Base-by-base conservation (phyloP, 1,140 invertebrate species). In the Hylyphantes graminicola region DNA sequence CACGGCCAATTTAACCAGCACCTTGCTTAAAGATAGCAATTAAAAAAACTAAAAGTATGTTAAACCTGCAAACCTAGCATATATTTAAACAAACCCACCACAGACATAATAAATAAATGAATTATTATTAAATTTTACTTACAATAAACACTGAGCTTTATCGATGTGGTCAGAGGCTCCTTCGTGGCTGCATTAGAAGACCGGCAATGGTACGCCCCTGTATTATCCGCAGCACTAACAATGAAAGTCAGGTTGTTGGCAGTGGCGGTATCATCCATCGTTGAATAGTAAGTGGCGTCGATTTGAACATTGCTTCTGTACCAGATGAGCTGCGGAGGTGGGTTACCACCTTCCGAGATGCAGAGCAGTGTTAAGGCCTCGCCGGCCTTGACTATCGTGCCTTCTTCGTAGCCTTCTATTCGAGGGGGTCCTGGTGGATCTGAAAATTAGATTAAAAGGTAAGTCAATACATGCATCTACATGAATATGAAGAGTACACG, bases 291-390 rank as follows among this genome's bases (percentile, higher is more conserved):
- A 48, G 96, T 96, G n/a, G 75, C 75, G 87, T 87, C 67, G 85
- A 84, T 68, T 87, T 88, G 67, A 86, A 79, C 81, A 81, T 90
- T 91, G 53, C 65, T 57, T 19, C 86, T 76, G 61, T 84, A 81
- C 87, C 87, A 88, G 21, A 87, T 70, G 12, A 88, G 53, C 15
- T 74, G 65, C 9, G 87, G 87, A 0, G 65, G 91, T 35, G 98
- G 98, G 91, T 99, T 98, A 55, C 98, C 98, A 50, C 97, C 96
- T 57, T 94, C 93, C 21, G 97, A 96, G 77, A 94, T 94, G 90
- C 98, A 99, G 64, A 94, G 94, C 86, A 99, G 92, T 89, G 94
- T 95, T 88, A 97, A 93, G 17, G 96, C 92, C 4, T 94, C 94
- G 12, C 96, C 97, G 76, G 95, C 95, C 51, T 93, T 92, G 78